Base-by-base conservation (phyloP, 2,888 invertebrate genomes). In the Linnaemya vulpina region DNA sequence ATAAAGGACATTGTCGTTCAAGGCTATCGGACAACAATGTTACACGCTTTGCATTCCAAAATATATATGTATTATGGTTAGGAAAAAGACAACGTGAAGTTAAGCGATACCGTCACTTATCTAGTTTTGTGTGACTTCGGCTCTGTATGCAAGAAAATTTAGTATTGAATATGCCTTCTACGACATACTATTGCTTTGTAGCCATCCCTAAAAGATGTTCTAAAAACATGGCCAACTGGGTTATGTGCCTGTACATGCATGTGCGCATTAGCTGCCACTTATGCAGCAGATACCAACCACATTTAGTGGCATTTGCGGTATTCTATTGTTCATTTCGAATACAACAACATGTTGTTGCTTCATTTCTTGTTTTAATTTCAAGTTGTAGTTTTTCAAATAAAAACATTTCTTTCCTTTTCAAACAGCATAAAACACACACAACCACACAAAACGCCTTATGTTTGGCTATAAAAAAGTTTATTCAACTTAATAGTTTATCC, bases 281-380 rank as follows among this genome's bases (percentile, higher is more conserved):
- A 46, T 22, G 22, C 0, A 55, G 60, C 58, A 46, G 67, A 46
- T 71, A 68, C 55, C 22, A n/a, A 68, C 63, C 22, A n/a, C 53
- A 76, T 55, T 76, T 71, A 71, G 76, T 82, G 82, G 82, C 22
- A 83, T 71, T 76, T 82, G 78, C 60, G 82, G 82, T 78, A 74
- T 82, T 82, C 63, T 73, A 77, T 83, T 83, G 82, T 83, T n/a
- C 49, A 49, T 51, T 30, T 17, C 38, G 67, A 55, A n/a, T 5
- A 68, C 63, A 46, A 63, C 38, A 46, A 63, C 38, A 63, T 51
- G 63, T 70, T 65, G 30, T 63, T 49, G 15, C 10, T 15, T 60
- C 25, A n/a, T 9, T 63, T 74, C 51, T 67, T 30, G 25, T 68
- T 71, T 75, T 70, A 38, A 49, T 46, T 63, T 73, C 9, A 11